Evolutionary conservation across 1,140 invertebrate genomes (phyloP), one percentile per base, ranked within the genome.

Genomic region (Chironomus striatipennis): DNA sequence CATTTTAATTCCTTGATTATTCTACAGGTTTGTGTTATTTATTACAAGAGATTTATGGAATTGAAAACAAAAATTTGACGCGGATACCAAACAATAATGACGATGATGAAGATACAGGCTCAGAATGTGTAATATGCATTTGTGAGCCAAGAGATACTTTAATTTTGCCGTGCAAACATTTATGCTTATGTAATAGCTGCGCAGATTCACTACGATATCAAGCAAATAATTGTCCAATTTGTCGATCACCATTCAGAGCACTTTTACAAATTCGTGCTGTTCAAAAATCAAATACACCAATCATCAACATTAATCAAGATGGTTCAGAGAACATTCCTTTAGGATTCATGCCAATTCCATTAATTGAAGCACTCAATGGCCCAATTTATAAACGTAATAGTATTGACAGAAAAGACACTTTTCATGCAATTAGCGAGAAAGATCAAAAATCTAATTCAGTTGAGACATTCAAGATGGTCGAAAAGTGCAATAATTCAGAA

Each of bases 51-150:
- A 98, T 99, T 78, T 99, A 99, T 84, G 98, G 98, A 10, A 99
- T 99, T 80, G 98, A 99, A 85, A 99, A 99, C 83, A 99, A 99
- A 84, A 94, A 93, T 80, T 87, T 89, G 70, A 75, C 43, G 12
- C 70, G 70, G 43, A 67, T 75, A n/a, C 86, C 86, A 76, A 87
- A 34, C 24, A 34, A 86, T 12, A 88, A 89, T 73, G 95, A 97
- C 79, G 96, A 98, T 77, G 90, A 91, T 2, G 97, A 99, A 80
- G 97, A 99, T 79, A 97, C 94, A 81, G 95, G 96, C 15, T 94
- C 94, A 9, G 98, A 99, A 85, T 99, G 98, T 85, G 97, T 99
- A 10, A 99, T 99, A 80, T 99, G 98, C 82, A 98, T 99, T 96
- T 96, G 93, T 80, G 97, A 99, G 81, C 91, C 95, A 12, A 85